Evolutionary conservation across 2,113 vertebrate species (phyloP).

Genomic region (Aldabrachelys gigantea): DNA sequence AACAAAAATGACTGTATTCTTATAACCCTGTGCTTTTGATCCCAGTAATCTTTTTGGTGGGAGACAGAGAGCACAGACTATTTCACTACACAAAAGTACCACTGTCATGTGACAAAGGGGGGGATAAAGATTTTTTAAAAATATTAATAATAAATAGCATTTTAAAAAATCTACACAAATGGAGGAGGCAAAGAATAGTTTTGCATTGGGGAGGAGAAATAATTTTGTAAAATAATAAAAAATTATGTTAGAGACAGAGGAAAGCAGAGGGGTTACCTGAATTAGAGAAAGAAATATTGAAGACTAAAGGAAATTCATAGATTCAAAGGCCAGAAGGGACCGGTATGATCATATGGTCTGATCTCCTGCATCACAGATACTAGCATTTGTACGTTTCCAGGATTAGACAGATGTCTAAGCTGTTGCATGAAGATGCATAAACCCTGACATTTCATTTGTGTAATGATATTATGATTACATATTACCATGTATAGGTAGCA

Average conservation of each 20-base stretch:
- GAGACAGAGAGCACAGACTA: slow-evolving; percentile 20
- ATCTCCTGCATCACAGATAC: neutral
- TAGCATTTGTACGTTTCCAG: neutral
- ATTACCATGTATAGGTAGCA: neutral
- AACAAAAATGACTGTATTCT: neutral
- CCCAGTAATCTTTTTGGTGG: neutral
- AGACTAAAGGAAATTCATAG: neutral
- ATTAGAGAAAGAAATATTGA: neutral
- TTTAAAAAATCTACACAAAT: neutral
- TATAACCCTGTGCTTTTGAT: neutral
- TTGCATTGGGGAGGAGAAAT: neutral
- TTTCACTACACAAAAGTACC: neutral
- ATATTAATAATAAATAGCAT: neutral
- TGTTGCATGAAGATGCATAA: neutral
- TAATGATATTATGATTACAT: neutral
- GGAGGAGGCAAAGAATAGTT: neutral
- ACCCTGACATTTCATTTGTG: neutral
- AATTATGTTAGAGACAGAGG: neutral
- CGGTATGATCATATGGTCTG: neutral
- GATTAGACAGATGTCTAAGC: neutral
- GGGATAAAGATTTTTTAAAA: neutral
- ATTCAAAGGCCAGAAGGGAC: neutral
- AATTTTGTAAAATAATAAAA: neutral
- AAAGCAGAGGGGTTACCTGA: neutral
- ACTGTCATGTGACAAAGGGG: neutral